Percentiles rank a stretch among this genome's conserved stretches.
phyloP scores from a whole-genome alignment of 2,113 vertebrate genomes.

The Oryzias javanicus region DNA sequence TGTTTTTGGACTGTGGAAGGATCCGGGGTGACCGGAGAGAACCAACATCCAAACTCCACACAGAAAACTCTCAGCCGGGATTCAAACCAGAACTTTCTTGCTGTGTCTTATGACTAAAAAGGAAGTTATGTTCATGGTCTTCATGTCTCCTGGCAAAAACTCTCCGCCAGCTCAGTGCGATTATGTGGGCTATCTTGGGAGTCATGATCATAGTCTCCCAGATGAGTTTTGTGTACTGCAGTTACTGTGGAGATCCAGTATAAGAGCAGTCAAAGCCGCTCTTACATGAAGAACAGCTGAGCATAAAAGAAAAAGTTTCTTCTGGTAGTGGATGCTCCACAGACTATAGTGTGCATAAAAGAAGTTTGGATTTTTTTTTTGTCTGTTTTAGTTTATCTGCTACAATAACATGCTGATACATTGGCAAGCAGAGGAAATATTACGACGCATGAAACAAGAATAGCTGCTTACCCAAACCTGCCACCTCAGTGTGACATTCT shows the following conservation, averaged over 20 bases:
- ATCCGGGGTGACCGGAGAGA: background rate
- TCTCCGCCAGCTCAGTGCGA: slow-evolving; percentile 36
- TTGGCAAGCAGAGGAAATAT: slow-evolving; percentile 44
- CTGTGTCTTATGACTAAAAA: slow-evolving; percentile 17
- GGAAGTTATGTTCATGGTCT: slow-evolving; percentile 7
- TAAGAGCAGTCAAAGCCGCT: slow-evolving; percentile 48
- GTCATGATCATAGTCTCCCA: slow-evolving; percentile 39
- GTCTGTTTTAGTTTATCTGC: too few species aligned
- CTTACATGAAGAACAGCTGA: slow-evolving; percentile 5
- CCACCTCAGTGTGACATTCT: slow-evolving; percentile 54
- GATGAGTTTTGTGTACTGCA: slow-evolving; percentile 47
- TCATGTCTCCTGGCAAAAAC: slow-evolving; percentile 32
- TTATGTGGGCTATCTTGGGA: slow-evolving; percentile 56
- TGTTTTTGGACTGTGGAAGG: background rate
- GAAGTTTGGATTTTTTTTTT: too few species aligned
- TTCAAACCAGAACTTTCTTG: too few species aligned
- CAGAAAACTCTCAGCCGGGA: too few species aligned
- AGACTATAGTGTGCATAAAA: too few species aligned
- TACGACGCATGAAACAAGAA: slow-evolving; percentile 33
- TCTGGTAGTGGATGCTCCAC: too few species aligned
- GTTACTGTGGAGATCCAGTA: slow-evolving; percentile 64
- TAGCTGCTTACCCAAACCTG: slow-evolving; percentile 30
- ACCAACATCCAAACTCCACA: too few species aligned
- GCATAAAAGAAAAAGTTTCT: slow-evolving; percentile 1
- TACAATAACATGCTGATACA: slow-evolving; percentile 37